A percentile compares a stretch with the other conserved stretches of the same genome.
phyloP scores from a whole-genome alignment of 2,888 invertebrate genomes.

The Platycnemis pennipes region DNA sequence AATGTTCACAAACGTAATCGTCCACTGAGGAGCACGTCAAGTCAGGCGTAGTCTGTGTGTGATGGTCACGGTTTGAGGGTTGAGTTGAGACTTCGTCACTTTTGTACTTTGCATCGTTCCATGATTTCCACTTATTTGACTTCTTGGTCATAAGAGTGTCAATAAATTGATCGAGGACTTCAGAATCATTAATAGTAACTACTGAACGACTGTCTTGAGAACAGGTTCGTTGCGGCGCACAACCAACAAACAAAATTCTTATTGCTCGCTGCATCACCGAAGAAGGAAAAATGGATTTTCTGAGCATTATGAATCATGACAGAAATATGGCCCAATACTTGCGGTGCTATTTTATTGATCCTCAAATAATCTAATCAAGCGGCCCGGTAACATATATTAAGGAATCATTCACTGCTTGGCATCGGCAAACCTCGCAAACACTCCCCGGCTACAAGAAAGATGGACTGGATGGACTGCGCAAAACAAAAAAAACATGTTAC shows the following conservation, averaged over 20 bases:
- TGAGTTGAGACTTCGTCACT: no score
- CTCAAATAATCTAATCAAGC: not conserved
- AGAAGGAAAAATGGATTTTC: not conserved
- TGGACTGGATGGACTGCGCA: no score
- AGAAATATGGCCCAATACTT: not conserved
- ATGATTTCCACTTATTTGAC: slow-evolving; percentile 44
- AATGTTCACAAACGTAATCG: not conserved
- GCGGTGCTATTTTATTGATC: not conserved
- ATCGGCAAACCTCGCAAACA: no score
- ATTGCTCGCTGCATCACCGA: not conserved
- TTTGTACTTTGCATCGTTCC: not conserved
- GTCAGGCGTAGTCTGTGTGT: not conserved
- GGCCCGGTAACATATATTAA: no score
- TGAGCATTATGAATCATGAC: not conserved
- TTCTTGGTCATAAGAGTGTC: not conserved
- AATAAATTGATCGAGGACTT: not conserved
- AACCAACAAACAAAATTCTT: not conserved
- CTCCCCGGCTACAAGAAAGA: no score
- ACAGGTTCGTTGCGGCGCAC: not conserved
- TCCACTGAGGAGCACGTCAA: not conserved
- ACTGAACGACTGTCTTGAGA: not conserved
- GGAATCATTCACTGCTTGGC: no score
- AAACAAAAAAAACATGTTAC: no score
- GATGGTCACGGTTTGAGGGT: no score
- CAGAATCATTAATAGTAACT: not conserved